These are phyloP conservation scores for Orgyia antiqua DNA, from an alignment of 2,888 invertebrate genomes.

Conservation along the genomic window DNA sequence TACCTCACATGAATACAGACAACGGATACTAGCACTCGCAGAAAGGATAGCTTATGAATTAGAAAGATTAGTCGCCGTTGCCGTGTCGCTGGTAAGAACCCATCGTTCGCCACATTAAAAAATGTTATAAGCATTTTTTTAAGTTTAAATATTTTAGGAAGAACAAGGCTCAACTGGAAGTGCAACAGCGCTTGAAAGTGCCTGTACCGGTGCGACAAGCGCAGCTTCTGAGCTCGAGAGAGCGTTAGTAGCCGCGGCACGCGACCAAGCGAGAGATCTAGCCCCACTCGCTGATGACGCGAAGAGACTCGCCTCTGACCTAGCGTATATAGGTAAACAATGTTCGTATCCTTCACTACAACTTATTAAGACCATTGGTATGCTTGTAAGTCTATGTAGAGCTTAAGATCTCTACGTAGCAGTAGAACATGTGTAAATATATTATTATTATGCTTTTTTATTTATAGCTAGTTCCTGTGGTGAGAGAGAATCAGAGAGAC, in stretches of 20 bases:
- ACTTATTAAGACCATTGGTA: constrained; percentile 1
- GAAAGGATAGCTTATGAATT: constrained; percentile 95
- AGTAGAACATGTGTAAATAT: too few species aligned
- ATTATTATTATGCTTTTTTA: too few species aligned
- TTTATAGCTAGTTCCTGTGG: constrained; percentile 78
- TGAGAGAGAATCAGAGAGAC: constrained; percentile 86
- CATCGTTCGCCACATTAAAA: constrained; percentile 1
- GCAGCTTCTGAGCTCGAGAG: constrained; percentile 91
- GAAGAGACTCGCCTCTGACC: constrained; percentile 64
- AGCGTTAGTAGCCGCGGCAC: constrained; percentile 83
- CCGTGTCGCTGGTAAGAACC: constrained; percentile 85
- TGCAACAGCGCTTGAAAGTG: constrained; percentile 72
- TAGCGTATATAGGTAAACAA: constrained; percentile 71
- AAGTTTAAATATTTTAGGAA: constrained; percentile 39
- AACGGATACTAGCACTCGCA: constrained; percentile 93
- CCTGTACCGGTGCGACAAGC: constrained; percentile 83
- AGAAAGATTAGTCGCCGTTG: constrained; percentile 91
- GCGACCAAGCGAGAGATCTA: constrained; percentile 67
- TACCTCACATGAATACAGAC: constrained; percentile 97
- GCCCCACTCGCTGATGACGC: constrained; percentile 67
- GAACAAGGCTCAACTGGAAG: constrained; percentile 58
- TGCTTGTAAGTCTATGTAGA: constrained; percentile 3
- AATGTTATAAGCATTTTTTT: constrained; percentile 12
- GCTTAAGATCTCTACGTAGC: constrained; percentile 1
- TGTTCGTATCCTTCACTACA: constrained; percentile 10